Evolutionary conservation across 1,140 invertebrate genomes (phyloP).

Genomic region (Aphidius gifuensis): DNA sequence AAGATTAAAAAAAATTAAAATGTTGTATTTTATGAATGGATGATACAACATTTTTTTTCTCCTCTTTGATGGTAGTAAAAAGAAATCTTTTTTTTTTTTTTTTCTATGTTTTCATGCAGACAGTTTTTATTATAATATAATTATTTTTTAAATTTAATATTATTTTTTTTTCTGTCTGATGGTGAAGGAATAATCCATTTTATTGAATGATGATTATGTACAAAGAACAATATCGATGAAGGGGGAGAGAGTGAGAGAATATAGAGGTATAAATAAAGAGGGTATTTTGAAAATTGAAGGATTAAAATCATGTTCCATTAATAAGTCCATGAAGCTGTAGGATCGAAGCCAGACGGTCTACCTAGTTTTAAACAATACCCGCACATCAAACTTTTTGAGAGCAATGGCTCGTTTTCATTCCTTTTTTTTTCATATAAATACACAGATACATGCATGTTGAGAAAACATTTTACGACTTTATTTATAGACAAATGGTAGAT

Average conservation of each 20-base stretch:
- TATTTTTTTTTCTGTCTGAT: constrained; percentile 14
- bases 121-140: no score
- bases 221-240: constrained; percentile 13
- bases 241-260: background rate
- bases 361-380: constrained; percentile 26
- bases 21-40: no score
- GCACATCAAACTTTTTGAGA: constrained; percentile 24
- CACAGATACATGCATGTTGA: background rate
- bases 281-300: background rate
- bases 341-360: constrained; percentile 27
- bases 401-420: constrained; percentile 27
- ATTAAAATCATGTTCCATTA: constrained; percentile 25
- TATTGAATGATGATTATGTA: constrained; percentile 25
- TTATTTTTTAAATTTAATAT: background rate
- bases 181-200: constrained; percentile 22
- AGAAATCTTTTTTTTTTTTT: no score
- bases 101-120: no score
- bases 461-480: constrained; percentile 26
- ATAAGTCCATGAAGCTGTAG: constrained; percentile 17
- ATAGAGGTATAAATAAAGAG: background rate
- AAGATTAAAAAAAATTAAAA: no score
- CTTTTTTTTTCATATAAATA: constrained; percentile 13
- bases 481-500: constrained; percentile 17
- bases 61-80: no score
- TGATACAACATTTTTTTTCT: no score